Evolutionary conservation across 2,113 vertebrate genomes (phyloP).

Genomic region (Pongo abelii): DNA sequence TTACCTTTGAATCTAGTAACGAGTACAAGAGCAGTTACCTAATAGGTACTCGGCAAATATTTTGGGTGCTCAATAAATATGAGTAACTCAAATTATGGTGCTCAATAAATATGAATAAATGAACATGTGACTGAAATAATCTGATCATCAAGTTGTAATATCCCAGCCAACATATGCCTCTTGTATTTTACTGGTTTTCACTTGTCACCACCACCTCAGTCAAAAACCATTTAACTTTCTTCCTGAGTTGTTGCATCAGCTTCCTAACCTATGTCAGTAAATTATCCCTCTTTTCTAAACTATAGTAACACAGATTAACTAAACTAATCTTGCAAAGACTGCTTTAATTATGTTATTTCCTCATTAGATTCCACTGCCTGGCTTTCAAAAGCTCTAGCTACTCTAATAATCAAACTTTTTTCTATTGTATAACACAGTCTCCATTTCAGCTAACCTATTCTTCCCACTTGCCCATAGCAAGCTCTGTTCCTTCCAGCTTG

Average conservation of each 20-base stretch:
- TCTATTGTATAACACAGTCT: background rate
- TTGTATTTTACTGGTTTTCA: slow-evolving; percentile 5
- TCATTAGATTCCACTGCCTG: background rate
- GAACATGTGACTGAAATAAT: background rate
- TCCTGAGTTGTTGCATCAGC: background rate
- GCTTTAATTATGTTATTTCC: background rate
- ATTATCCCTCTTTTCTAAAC: background rate
- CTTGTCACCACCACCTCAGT: background rate
- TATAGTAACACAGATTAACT: background rate
- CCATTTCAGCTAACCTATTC: background rate
- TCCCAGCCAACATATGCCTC: background rate
- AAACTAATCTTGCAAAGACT: background rate
- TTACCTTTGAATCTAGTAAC: background rate
- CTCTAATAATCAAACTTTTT: background rate
- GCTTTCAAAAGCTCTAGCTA: background rate
- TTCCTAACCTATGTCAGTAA: background rate
- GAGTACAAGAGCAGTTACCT: background rate
- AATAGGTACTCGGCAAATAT: background rate
- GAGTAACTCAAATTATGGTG: background rate
- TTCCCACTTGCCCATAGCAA: background rate
- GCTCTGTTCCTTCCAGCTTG: background rate
- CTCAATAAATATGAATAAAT: background rate
- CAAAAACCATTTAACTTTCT: slow-evolving; percentile 9
- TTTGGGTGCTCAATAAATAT: background rate
- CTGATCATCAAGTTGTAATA: background rate